Evolutionary conservation across 2,797 vertebrate species (phyloP), one percentile per base, ranked within the genome.

Genomic region (Nasua narica): DNA sequence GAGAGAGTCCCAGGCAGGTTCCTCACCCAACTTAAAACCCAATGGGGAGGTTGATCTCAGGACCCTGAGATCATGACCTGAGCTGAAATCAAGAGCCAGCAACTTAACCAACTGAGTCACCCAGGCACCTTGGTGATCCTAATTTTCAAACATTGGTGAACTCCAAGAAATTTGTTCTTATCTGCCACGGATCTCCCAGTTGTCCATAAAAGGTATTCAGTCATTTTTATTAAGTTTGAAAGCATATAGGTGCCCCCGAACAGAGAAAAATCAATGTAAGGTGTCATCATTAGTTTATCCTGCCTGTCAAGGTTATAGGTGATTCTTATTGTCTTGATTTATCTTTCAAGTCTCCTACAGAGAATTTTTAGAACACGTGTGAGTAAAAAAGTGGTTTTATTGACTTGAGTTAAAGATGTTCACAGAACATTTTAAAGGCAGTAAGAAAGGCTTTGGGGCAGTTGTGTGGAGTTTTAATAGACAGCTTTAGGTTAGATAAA

Each of bases 281-380:
- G 19, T 50, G 35, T 16, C 60, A 40, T 19, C 14, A 43, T 78
- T 40, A 40, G 32, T 77, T 86, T 50, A 88, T 70, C 88, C 25
- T 40, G 35, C 23, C 46, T 84, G 13, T n/a, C n/a, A 27, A 3
- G 2, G 54, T 37, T 72, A 46, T 23, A 56, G 5, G 5, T 16
- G 69, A 90, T 35, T 84, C 77, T 78, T 62, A 62, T 29, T 72
- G 83, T 85, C 70, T 87, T 78, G 48, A 56, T 83, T 77, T 93
- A 48, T 52, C 70, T 94, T 91, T 87, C 37, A 83, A 65, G 12
- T 93, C 82, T 58, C 37, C 25, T n/a, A 48, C 0, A 32, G 27
- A 65, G 46, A 72, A 87, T 25, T 21, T 69, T 92, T 67, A 35
- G 19, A 76, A 86, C 25, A 23, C 50, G 10, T 40, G 70, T 18